Evolutionary conservation across 2,797 vertebrate species (phyloP).

Genomic region (Nyctibius grandis): DNA sequence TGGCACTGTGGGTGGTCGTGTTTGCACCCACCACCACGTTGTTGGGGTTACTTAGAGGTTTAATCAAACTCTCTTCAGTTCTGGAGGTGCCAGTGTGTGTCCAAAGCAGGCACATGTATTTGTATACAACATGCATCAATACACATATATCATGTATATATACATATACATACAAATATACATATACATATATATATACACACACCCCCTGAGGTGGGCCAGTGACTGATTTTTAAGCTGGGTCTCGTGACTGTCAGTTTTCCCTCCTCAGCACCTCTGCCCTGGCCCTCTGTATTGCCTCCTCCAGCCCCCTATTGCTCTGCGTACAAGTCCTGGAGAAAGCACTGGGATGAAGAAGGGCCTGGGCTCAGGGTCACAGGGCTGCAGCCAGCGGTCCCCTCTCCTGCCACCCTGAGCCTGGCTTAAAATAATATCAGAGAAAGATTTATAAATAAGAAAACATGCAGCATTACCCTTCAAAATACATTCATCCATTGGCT

Average conservation of each 20-base stretch:
- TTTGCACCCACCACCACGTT: neutral
- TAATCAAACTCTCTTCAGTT: neutral
- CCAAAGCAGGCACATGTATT: neutral
- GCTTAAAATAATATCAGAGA: neutral
- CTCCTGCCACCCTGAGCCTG: neutral
- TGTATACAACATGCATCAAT: neutral
- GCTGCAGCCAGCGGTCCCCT: neutral
- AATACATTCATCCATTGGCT: neutral
- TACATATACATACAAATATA: neutral
- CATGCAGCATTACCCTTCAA: neutral
- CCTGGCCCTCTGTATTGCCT: too few relatives aligned
- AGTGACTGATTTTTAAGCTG: neutral
- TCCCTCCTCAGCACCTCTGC: neutral
- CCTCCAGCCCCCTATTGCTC: neutral
- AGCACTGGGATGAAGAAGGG: neutral
- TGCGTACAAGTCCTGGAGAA: neutral
- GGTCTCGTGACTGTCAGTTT: neutral
- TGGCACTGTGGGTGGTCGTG: fast-evolving
- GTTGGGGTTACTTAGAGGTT: neutral
- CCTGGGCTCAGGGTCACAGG: neutral
- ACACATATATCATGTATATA: neutral
- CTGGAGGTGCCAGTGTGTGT: neutral
- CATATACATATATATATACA: too few relatives aligned
- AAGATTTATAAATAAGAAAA: neutral
- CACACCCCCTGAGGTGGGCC: neutral